Base-by-base conservation (phyloP, 1,140 invertebrate genomes). In the Wasmannia auropunctata region DNA sequence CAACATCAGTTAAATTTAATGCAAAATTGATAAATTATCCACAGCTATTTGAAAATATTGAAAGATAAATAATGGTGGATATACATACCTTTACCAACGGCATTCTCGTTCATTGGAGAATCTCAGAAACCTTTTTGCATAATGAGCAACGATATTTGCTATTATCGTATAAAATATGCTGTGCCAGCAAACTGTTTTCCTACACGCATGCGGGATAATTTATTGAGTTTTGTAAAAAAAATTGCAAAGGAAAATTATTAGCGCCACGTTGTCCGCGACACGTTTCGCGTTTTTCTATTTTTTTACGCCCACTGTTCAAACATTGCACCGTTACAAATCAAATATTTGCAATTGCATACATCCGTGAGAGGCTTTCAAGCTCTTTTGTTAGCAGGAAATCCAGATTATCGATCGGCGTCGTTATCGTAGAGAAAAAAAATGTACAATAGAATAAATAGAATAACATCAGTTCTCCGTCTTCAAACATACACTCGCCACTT, bases 331-430 rank as follows among this genome's bases (percentile, higher is more conserved):
- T 81, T 70, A 67, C 65, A 70, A 81, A 83, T 58, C 51, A 56
- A 83, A 83, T 83, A 83, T 83, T 83, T 83, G 51, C 67, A 74
- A 74, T 74, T 72, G 67, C 79, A 72, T 72, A 81, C 25, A 56
- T 81, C 11, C 37, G 51, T 16, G 79, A 83, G 67, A 74, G 40
- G 67, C 67, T 83, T 60, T 74, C 37, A 58, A 74, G 37, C n/a
- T 83, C 67, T 83, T 81, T 70, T 56, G 37, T 81, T 72, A 74
- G 43, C 67, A 14, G 51, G 0, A 74, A 83, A 83, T 83, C 51
- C 51, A 58, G 67, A 83, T 81, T 81, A 81, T 56, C 37, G 34
- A 81, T 54, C 37, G 22, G 14, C 37, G 28, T 83, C 79, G 51
- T 81, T 81, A 81, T 58, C 25, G 54, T 34, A 34, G 67, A 25